Evolutionary conservation across 2,888 invertebrate genomes (phyloP), one percentile per base, ranked within the genome.

Genomic region (Nymphalis urticae): DNA sequence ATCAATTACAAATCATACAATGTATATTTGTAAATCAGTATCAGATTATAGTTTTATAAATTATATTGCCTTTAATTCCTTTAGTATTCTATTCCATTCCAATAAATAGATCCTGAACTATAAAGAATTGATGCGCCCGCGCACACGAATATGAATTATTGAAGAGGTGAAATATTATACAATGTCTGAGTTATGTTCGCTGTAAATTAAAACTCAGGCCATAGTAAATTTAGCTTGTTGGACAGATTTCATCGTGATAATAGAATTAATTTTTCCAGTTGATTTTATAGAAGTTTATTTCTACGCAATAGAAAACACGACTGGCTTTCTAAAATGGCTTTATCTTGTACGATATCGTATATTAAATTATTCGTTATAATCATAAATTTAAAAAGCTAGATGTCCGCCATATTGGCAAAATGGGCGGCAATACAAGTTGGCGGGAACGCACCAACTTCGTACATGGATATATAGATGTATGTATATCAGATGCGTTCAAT

Each of bases 401-500:
- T 42, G 36, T 58, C 73, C 64, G 71, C 71, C 68, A 74, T 74
- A 65, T 73, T 70, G 54, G 56, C 56, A 17, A 56, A 27, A 56
- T 1, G 32, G 42, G 4, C 48, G 54, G 61, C 54, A 48, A 62
- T 36, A 62, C 58, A n/a, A 17, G 61, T 54, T 48, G 54, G 54
- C 62, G 62, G 66, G 66, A 69, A 69, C 63, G 42, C 56, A 42
- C 36, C n/a, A 19, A 58, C 58, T 50, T 50, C 17, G 19, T 17
- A 50, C 19, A 17, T 50, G 27, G 27, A 6, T 32, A 32, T 32
- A 32, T 32, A 32, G 6, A 32, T 32, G 9, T 17, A n/a, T 58
- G 42, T 27, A 56, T 17, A 69, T 66, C 66, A 68, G 66, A 77
- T 85, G 84, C 82, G 85, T 83, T 84, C 87, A 85, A 87, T 89